These are phyloP conservation scores for Intellagama lesueurii DNA, from an alignment of 2,797 vertebrate species.

Conservation along the genomic window DNA sequence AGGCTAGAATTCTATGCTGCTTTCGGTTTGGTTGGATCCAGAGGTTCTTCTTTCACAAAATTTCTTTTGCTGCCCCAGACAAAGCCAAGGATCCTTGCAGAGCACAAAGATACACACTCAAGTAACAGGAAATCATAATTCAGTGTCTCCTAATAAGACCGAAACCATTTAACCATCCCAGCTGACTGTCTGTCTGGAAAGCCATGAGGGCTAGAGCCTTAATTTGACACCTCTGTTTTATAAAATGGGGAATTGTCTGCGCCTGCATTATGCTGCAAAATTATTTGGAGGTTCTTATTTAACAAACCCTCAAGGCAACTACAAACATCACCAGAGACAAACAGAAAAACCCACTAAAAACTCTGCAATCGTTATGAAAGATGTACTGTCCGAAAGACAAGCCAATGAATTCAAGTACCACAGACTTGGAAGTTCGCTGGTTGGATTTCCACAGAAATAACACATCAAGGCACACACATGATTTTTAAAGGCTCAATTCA, in stretches of 20 bases:
- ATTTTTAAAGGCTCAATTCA: neutral
- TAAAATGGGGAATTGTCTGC: neutral
- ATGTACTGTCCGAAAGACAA: too few relatives aligned
- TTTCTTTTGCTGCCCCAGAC: neutral
- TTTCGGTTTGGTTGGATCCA: neutral
- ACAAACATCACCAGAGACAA: too few relatives aligned
- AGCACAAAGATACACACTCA: neutral
- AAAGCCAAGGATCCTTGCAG: neutral
- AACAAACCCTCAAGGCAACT: too few relatives aligned
- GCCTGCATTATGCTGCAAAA: neutral
- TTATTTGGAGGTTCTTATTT: too few relatives aligned
- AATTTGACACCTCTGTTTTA: neutral
- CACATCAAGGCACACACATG: neutral
- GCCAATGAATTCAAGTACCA: too few relatives aligned
- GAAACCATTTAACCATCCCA: neutral
- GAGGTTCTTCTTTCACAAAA: neutral
- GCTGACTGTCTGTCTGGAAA: neutral
- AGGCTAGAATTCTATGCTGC: neutral
- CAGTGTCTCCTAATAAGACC: neutral
- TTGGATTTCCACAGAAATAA: neutral
- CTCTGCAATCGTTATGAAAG: too few relatives aligned
- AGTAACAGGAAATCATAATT: too few relatives aligned
- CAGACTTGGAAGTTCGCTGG: too few relatives aligned
- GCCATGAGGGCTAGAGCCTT: neutral
- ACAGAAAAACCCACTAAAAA: too few relatives aligned